Conservation (phyloP, 2,888 invertebrate species). For the Selenia dentaria region DNA sequence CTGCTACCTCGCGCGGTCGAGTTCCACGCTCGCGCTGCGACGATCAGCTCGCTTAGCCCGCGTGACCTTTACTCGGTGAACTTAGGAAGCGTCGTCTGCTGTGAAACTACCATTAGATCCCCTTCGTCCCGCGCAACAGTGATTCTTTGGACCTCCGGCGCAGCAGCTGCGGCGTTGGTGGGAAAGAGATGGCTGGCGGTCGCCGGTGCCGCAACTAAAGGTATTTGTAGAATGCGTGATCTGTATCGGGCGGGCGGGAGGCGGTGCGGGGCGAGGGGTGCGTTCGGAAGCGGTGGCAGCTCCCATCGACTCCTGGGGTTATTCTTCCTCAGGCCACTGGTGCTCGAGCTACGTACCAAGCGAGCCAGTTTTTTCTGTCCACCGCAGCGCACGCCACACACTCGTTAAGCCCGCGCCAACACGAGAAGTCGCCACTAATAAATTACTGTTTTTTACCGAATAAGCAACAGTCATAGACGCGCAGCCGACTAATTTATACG, state of each 20-base stretch:
- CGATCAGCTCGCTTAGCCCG: conserved; percentile 78
- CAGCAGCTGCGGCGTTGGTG: conserved; percentile 66
- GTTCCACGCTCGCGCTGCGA: conserved; percentile 78
- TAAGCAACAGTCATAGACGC: conserved; percentile 83
- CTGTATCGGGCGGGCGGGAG: conserved; percentile 79
- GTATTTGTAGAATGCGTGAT: conserved; percentile 85
- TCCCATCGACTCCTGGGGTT: conserved; percentile 85
- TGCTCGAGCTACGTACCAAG: conserved; percentile 81
- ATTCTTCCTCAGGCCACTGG: conserved; percentile 85
- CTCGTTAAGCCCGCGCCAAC: conserved; percentile 86
- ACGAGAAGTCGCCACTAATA: conserved; percentile 87
- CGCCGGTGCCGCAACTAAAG: conserved; percentile 75
- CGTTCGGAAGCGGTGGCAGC: conserved; percentile 83
- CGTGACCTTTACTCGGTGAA: conserved; percentile 83
- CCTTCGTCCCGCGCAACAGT: conserved; percentile 69
- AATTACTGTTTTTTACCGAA: conserved; percentile 84
- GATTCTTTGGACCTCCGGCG: conserved; percentile 59
- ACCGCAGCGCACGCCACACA: conserved; percentile 85
- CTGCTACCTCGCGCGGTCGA: conserved; percentile 77
- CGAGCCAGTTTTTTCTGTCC: conserved; percentile 87
- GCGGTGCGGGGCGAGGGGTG: conserved; percentile 74
- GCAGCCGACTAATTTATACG: conserved; percentile 80
- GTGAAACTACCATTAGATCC: conserved; percentile 79
- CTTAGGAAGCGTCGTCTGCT: conserved; percentile 82
- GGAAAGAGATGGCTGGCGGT: conserved; percentile 74